These are phyloP conservation scores for Harpegnathos saltator DNA, from an alignment of 1,140 invertebrate genomes.

Conservation along the genomic window DNA sequence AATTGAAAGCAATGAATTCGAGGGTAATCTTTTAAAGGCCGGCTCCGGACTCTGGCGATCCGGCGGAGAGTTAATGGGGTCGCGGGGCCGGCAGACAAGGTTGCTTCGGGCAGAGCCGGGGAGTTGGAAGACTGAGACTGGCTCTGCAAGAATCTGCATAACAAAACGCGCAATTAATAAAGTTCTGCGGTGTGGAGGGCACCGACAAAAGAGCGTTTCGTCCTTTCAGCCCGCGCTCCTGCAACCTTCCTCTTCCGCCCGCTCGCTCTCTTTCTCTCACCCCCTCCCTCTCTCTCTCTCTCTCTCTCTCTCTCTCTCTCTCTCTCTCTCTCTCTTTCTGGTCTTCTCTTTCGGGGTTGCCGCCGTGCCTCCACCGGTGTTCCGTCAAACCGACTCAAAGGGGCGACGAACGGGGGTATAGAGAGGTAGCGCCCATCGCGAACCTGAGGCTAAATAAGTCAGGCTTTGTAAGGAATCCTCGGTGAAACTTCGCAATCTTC, in stretches of 20 bases:
- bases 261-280: constrained; percentile 48
- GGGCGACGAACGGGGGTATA: constrained; percentile 25
- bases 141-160: constrained; percentile 83
- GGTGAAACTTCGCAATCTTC: constrained; percentile 80
- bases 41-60: constrained; percentile 48
- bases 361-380: constrained; percentile 1
- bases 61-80: constrained; percentile 53
- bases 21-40: constrained; percentile 81
- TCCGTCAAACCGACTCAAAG: constrained; percentile 44
- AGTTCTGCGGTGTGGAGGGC: constrained; percentile 79
- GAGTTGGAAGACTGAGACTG: constrained; percentile 71
- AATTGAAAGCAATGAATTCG: constrained; percentile 79
- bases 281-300: not conserved
- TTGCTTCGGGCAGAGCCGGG: constrained; percentile 67
- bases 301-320: not conserved
- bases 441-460: constrained; percentile 82
- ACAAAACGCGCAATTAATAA: constrained; percentile 86
- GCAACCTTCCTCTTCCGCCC: constrained; percentile 70
- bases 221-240: constrained; percentile 80
- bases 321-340: not conserved
- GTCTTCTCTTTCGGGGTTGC: not conserved
- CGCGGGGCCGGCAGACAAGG: constrained; percentile 40
- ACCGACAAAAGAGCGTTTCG: constrained; percentile 84
- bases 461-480: constrained; percentile 82
- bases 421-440: constrained; percentile 52